Conservation (phyloP, 2,888 invertebrate genomes). For the Phyllotreta striolata region DNA sequence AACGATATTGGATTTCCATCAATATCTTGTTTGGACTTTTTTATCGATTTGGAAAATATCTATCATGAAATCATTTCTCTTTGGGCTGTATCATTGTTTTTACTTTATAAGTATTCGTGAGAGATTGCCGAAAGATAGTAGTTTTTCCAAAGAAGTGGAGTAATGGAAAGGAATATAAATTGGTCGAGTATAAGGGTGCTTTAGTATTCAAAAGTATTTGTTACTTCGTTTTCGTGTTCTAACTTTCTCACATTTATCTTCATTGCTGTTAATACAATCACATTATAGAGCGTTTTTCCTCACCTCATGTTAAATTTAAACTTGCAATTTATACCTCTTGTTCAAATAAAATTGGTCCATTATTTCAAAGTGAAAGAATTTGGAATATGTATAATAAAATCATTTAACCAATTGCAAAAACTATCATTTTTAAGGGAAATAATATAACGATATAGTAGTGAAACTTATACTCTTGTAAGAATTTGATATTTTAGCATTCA, state of each 20-base stretch:
- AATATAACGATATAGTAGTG: no score
- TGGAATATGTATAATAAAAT: no score
- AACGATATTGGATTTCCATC: no score
- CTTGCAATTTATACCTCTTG: no score
- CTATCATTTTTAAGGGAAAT: no score
- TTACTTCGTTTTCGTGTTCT: slow-evolving; percentile 15
- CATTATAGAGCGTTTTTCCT: slow-evolving; percentile 1
- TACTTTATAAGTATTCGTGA: slow-evolving; percentile 8
- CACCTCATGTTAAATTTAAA: slow-evolving; percentile 1
- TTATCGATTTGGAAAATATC: slow-evolving; percentile 7
- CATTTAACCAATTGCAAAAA: no score
- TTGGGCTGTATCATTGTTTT: slow-evolving; percentile 1
- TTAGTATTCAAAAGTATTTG: slow-evolving; percentile 17
- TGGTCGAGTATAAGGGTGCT: slow-evolving; percentile 1
- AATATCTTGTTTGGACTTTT: neutral
- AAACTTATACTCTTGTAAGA: no score
- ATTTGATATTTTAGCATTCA: no score
- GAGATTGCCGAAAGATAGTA: slow-evolving; percentile 8
- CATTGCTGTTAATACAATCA: slow-evolving; percentile 13
- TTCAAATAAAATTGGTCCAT: no score
- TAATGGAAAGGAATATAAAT: slow-evolving; percentile 15
- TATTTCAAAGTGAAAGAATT: no score
- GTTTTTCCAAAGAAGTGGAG: slow-evolving; percentile 1
- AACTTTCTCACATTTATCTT: slow-evolving; percentile 15
- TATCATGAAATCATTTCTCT: neutral